Conservation (phyloP, 2,888 invertebrate genomes). For the Galeruca laticollis region DNA sequence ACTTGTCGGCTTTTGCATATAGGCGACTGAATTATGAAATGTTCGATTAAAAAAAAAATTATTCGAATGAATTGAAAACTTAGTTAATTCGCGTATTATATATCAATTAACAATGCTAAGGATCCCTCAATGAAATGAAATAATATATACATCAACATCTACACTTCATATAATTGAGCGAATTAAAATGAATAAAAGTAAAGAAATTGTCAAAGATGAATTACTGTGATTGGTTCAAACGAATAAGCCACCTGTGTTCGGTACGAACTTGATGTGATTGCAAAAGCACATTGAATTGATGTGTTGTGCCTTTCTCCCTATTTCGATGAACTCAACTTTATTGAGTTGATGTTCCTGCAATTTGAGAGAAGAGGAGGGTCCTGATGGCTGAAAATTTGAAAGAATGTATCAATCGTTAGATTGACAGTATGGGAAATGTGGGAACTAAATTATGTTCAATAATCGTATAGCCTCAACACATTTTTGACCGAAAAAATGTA, state of each 20-base stretch:
- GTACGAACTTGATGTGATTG: not conserved
- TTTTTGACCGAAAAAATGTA: no score
- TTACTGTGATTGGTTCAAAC: conserved; percentile 2
- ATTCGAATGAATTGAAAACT: no score
- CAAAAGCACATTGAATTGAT: not conserved
- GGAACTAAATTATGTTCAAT: no score
- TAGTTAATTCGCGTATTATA: not conserved
- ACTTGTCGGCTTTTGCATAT: no score
- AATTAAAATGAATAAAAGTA: not conserved
- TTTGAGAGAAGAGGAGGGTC: not conserved
- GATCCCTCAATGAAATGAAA: not conserved
- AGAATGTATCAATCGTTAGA: not conserved
- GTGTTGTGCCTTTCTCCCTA: not conserved
- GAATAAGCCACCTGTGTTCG: not conserved
- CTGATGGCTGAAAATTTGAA: not conserved
- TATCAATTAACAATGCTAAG: not conserved
- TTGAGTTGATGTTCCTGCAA: not conserved
- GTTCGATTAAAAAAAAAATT: no score
- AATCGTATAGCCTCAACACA: no score
- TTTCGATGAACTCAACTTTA: not conserved
- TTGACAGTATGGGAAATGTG: not conserved
- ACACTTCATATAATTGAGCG: not conserved
- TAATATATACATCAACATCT: not conserved
- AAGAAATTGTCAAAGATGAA: not conserved
- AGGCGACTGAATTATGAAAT: no score